Conservation (phyloP, 2,888 invertebrate genomes). For the Hedychridium roseum region DNA sequence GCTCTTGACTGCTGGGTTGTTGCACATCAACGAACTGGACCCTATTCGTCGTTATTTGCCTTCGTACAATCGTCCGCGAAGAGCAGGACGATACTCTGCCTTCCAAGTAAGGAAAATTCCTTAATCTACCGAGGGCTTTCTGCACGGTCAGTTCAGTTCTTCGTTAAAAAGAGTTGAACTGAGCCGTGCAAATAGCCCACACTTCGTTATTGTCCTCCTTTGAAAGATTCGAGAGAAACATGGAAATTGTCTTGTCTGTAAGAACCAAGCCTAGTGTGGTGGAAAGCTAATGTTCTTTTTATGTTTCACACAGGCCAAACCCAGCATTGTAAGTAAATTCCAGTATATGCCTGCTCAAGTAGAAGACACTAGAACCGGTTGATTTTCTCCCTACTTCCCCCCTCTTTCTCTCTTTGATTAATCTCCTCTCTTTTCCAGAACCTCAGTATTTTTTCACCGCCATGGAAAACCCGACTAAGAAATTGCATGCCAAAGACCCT, state of each 20-base stretch:
- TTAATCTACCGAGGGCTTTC: too few relatives aligned
- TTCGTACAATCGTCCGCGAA: conserved; percentile 92
- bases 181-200: too few relatives aligned
- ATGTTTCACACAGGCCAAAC: conserved; percentile 67
- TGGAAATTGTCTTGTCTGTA: not conserved
- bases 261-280: not conserved
- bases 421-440: too few relatives aligned
- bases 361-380: too few relatives aligned
- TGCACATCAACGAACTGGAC: conserved; percentile 95
- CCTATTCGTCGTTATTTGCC: conserved; percentile 94
- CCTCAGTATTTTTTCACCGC: too few relatives aligned
- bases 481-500: too few relatives aligned
- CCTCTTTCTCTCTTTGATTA: too few relatives aligned
- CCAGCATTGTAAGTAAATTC: conserved; percentile 69
- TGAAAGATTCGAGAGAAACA: not conserved
- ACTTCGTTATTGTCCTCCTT: too few relatives aligned
- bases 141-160: too few relatives aligned
- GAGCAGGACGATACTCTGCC: conserved; percentile 93
- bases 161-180: not conserved
- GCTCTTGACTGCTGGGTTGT: conserved; percentile 84
- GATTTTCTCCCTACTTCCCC: too few relatives aligned
- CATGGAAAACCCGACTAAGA: too few relatives aligned
- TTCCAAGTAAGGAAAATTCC: conserved; percentile 87
- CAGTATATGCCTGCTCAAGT: conserved; percentile 32
- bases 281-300: conserved; percentile 34